Percentiles rank a stretch among this genome's conserved stretches.
These are phyloP conservation scores for Ichneumoninae sp. DNA, from an alignment of 2,888 invertebrate species.

Conservation along the genomic window DNA sequence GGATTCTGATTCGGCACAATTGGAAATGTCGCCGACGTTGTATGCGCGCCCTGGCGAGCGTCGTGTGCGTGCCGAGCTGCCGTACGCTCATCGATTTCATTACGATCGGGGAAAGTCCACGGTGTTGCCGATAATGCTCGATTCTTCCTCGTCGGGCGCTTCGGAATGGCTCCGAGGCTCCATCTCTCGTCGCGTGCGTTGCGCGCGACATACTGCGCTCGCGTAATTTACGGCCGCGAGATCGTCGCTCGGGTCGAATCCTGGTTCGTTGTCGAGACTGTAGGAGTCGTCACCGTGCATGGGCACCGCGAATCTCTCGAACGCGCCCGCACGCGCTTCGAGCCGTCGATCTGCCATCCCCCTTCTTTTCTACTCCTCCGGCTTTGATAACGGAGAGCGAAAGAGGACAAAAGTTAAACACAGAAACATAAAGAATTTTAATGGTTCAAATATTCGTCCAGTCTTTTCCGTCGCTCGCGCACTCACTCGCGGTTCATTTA, in stretches of 20 bases:
- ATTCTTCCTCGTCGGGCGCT: background rate
- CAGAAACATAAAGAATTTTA: no score
- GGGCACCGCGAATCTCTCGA: conserved; percentile 3
- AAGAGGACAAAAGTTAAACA: no score
- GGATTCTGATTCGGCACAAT: no score
- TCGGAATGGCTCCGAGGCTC: conserved; percentile 8
- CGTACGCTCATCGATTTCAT: no score
- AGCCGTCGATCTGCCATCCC: background rate
- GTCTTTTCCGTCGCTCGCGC: no score
- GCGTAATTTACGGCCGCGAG: background rate
- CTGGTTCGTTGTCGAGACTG: background rate
- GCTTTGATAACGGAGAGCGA: no score
- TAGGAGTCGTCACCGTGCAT: background rate
- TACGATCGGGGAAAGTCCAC: no score
- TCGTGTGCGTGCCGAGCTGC: no score
- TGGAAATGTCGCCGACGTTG: no score
- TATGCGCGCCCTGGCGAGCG: no score
- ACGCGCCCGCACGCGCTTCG: background rate
- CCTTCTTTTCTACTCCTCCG: background rate
- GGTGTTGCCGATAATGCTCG: background rate
- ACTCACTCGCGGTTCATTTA: no score
- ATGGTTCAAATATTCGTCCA: no score
- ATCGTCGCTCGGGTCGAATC: background rate
- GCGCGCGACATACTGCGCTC: conserved; percentile 2
- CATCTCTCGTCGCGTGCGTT: background rate